Conservation (phyloP, 2,888 invertebrate genomes). For the Trichogramma evanescens region DNA sequence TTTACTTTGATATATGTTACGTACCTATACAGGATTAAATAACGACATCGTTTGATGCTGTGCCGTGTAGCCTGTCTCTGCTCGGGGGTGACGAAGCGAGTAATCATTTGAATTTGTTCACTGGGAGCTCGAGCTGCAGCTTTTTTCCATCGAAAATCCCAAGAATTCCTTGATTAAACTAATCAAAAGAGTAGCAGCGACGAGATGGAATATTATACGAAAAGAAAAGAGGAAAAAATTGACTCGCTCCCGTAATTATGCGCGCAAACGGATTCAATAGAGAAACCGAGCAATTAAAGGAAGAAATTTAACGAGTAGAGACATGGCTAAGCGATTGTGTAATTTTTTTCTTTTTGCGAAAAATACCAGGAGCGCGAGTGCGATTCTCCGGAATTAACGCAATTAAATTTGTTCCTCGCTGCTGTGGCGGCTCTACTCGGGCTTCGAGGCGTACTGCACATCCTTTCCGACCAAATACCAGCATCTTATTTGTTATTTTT, state of each 20-base stretch:
- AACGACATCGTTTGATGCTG: no score
- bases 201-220: not conserved
- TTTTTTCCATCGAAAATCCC: not conserved
- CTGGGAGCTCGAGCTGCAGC: no score
- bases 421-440: no score
- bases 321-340: not conserved
- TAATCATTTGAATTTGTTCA: no score
- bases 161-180: not conserved
- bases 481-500: no score
- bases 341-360: not conserved
- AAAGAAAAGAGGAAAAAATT: not conserved
- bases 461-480: no score
- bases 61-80: no score
- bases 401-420: slow-evolving; percentile 8
- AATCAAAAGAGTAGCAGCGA: not conserved
- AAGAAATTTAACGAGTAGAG: slow-evolving; percentile 7
- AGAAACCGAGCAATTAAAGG: slow-evolving; percentile 12
- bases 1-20: no score
- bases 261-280: not conserved
- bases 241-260: slow-evolving; percentile 7
- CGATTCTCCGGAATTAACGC: slow-evolving; percentile 14
- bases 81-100: no score
- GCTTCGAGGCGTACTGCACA: no score
- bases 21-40: no score
- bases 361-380: not conserved